These are phyloP conservation scores for Paedocypris micromegethes DNA, from an alignment of 2,797 vertebrate genomes.

Conservation along the genomic window DNA sequence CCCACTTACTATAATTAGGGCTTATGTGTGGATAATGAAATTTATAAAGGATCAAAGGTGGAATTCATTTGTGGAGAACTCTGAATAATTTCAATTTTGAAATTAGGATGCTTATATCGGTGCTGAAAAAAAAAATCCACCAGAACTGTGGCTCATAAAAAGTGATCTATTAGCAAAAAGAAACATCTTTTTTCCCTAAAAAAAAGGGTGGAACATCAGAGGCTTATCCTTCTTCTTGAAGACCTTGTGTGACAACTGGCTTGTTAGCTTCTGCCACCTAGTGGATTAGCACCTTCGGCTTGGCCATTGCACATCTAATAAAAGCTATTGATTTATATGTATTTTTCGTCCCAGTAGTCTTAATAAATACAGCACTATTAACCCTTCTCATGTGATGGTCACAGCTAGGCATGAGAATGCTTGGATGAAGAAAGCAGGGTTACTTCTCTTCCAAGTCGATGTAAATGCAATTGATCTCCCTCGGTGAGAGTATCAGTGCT, in stretches of 20 bases:
- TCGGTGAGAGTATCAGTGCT: slow-evolving; percentile 11
- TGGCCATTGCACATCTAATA: slow-evolving; percentile 30
- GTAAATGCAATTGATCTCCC: slow-evolving; percentile 17
- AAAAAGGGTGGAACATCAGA: neutral
- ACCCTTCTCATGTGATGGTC: neutral
- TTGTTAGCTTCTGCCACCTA: slow-evolving; percentile 52
- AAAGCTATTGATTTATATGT: slow-evolving; percentile 38
- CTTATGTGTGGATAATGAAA: slow-evolving; percentile 59
- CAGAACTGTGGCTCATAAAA: slow-evolving; percentile 40
- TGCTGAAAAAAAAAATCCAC: slow-evolving; percentile 26
- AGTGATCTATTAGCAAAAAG: slow-evolving; percentile 3
- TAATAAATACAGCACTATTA: too few species aligned
- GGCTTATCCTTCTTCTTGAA: slow-evolving; percentile 12
- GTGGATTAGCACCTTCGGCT: slow-evolving; percentile 40
- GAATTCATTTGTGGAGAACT: slow-evolving; percentile 55
- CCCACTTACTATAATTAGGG: slow-evolving; percentile 64
- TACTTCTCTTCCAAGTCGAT: neutral
- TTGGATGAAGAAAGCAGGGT: neutral
- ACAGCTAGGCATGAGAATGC: neutral
- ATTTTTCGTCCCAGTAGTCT: slow-evolving; percentile 19
- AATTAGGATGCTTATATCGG: slow-evolving; percentile 33
- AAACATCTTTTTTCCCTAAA: slow-evolving; percentile 4
- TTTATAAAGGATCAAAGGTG: slow-evolving; percentile 61
- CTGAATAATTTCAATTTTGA: slow-evolving; percentile 50
- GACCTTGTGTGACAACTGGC: slow-evolving; percentile 32